A percentile compares a stretch with the other conserved stretches of the same genome.
Conservation (phyloP, 2,797 vertebrate species). For the Prunella strophiata region DNA sequence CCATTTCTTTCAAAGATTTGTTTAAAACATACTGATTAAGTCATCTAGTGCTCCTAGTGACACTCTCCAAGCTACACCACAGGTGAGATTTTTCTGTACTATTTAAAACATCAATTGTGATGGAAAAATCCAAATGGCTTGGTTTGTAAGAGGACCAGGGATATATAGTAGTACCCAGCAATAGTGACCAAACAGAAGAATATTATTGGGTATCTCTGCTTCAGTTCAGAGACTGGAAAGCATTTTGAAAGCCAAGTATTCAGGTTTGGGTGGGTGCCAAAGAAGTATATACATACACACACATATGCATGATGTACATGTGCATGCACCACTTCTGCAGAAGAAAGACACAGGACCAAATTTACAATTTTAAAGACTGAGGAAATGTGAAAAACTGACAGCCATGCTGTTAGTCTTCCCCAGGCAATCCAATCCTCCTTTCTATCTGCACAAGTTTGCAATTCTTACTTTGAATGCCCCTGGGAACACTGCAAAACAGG, state of each 20-base stretch:
- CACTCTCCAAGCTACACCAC: neutral
- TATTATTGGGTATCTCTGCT: neutral
- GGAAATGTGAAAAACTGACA: neutral
- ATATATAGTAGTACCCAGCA: neutral
- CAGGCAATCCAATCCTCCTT: neutral
- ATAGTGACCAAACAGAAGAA: neutral
- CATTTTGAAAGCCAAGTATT: neutral
- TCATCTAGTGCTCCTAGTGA: neutral
- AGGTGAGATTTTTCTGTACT: neutral
- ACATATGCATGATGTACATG: fast-evolving
- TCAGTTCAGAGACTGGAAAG: neutral
- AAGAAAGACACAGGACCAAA: neutral
- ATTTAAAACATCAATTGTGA: neutral
- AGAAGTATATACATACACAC: fast-evolving
- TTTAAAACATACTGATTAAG: neutral
- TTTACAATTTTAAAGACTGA: neutral
- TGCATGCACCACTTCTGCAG: neutral
- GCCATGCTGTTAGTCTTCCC: neutral
- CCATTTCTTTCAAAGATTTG: neutral
- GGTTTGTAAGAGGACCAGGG: neutral
- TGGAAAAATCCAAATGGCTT: neutral
- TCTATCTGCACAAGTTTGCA: neutral
- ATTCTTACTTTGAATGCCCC: neutral
- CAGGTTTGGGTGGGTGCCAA: neutral
- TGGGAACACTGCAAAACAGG: neutral